These are phyloP conservation scores for Actias luna DNA, from an alignment of 2,888 invertebrate species.

Conservation along the genomic window DNA sequence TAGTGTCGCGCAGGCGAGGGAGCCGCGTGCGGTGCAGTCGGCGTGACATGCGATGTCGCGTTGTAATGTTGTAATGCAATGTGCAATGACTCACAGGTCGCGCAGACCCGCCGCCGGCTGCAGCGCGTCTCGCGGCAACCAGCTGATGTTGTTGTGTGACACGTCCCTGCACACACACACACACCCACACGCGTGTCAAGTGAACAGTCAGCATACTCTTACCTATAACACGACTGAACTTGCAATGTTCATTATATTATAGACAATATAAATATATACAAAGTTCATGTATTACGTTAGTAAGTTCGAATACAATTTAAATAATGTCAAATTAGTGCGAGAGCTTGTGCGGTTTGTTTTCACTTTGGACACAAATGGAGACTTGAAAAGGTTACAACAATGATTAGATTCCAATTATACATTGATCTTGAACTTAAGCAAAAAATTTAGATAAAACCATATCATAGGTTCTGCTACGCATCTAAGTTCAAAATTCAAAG, in stretches of 20 bases:
- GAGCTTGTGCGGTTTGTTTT: too few relatives aligned
- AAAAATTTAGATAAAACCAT: too few relatives aligned
- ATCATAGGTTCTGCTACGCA: too few relatives aligned
- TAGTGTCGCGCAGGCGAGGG: too few relatives aligned
- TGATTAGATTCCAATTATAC: too few relatives aligned
- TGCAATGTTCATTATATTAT: not conserved
- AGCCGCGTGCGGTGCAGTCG: too few relatives aligned
- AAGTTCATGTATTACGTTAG: not conserved
- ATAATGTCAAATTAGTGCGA: too few relatives aligned
- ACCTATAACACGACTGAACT: not conserved
- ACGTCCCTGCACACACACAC: conserved; percentile 85
- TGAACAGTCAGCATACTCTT: not conserved
- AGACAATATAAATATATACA: not conserved
- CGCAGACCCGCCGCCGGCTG: conserved; percentile 85
- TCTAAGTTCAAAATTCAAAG: too few relatives aligned
- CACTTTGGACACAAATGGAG: too few relatives aligned
- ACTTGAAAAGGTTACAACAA: too few relatives aligned
- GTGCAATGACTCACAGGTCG: conserved; percentile 85
- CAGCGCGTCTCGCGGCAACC: conserved; percentile 86
- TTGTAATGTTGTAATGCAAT: not conserved
- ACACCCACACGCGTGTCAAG: conserved; percentile 21
- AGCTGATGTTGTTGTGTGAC: conserved; percentile 90
- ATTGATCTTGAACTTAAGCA: too few relatives aligned
- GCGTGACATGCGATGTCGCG: not conserved
- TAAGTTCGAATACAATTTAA: not conserved